Percentiles rank a stretch among this genome's conserved stretches.
Evolutionary conservation across 2,113 vertebrate species (phyloP).

Genomic region (Herpailurus yagouaroundi): DNA sequence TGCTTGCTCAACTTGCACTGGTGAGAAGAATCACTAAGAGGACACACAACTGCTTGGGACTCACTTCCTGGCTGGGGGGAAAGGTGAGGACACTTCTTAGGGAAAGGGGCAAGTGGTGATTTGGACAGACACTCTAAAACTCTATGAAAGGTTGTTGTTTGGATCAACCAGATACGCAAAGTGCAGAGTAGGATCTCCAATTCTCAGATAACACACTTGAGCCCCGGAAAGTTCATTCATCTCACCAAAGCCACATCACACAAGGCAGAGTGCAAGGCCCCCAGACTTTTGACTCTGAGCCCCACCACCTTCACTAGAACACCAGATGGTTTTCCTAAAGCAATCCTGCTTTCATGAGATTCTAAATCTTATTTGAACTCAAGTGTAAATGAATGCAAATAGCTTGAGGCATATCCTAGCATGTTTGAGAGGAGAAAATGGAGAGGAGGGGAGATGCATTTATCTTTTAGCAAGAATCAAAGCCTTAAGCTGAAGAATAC

Average conservation of each 20-base stretch:
- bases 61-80: background rate
- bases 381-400: conserved; percentile 51
- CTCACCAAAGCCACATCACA: background rate
- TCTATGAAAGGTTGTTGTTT: background rate
- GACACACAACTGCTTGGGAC: background rate
- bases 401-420: background rate
- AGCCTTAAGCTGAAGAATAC: background rate
- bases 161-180: background rate
- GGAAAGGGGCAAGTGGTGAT: background rate
- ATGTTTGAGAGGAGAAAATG: background rate
- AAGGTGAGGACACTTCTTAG: background rate
- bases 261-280: background rate
- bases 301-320: background rate
- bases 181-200: background rate
- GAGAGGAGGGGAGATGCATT: background rate
- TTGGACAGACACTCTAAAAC: background rate
- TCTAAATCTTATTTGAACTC: conserved; percentile 37
- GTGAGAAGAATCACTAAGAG: background rate
- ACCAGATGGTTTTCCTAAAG: conserved; percentile 33
- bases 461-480: background rate
- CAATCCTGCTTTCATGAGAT: background rate
- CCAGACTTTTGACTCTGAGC: background rate
- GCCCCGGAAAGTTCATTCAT: background rate
- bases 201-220: background rate
- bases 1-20: background rate